phyloP scores from a whole-genome alignment of 1,140 invertebrate genomes.

The Atta colombica region DNA sequence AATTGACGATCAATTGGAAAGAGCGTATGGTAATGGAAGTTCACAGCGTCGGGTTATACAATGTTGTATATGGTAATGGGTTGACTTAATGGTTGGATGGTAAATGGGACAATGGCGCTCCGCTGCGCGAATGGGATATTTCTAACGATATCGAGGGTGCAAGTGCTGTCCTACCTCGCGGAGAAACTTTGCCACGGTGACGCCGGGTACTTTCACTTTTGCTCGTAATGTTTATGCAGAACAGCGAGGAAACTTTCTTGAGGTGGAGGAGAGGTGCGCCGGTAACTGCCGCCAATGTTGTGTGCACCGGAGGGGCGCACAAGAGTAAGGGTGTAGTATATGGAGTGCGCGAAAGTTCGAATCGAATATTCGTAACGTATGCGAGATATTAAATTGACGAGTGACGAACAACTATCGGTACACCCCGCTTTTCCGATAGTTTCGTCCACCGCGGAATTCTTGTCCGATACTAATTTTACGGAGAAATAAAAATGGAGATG shows the following conservation, averaged over 20 bases:
- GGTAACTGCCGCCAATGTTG: constrained; percentile 70
- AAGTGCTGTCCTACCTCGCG: constrained; percentile 73
- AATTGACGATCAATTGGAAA: constrained; percentile 60
- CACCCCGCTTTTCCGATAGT: constrained; percentile 50
- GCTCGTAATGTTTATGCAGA: constrained; percentile 86
- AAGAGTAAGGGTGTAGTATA: constrained; percentile 43
- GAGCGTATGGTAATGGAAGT: constrained; percentile 56
- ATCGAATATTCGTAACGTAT: constrained; percentile 70
- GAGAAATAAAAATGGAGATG: background rate
- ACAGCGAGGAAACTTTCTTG: constrained; percentile 83
- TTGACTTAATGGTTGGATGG: constrained; percentile 59
- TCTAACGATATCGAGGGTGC: constrained; percentile 71
- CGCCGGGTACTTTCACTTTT: constrained; percentile 85
- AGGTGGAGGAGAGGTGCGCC: constrained; percentile 73
- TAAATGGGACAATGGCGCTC: constrained; percentile 53
- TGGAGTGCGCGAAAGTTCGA: constrained; percentile 67
- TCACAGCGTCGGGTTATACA: constrained; percentile 43
- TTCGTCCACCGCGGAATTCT: constrained; percentile 43
- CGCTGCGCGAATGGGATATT: constrained; percentile 57
- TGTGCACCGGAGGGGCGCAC: constrained; percentile 29
- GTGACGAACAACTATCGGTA: constrained; percentile 53
- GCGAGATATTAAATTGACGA: constrained; percentile 73
- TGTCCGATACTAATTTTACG: constrained; percentile 27
- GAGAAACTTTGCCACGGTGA: constrained; percentile 82
- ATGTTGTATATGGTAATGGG: constrained; percentile 61